Conservation (phyloP, 2,113 vertebrate species). For the Neomonachus schauinslandi region DNA sequence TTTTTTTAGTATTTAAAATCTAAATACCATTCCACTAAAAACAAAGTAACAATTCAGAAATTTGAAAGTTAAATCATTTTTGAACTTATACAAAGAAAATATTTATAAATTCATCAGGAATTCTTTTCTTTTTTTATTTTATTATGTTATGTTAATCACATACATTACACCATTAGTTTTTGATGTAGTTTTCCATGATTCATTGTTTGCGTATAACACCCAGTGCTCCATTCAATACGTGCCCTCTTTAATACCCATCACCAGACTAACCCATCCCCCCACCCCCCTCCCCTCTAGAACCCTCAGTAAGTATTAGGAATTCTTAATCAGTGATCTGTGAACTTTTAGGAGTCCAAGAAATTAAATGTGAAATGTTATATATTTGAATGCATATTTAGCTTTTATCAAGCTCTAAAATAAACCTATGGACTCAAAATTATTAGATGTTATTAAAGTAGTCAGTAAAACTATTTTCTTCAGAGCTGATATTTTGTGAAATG, state of each 20-base stretch:
- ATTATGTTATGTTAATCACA: too few relatives aligned
- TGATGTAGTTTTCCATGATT: too few relatives aligned
- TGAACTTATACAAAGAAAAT: not conserved
- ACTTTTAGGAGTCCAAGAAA: not conserved
- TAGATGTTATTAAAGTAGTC: not conserved
- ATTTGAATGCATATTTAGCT: not conserved
- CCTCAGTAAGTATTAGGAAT: not conserved
- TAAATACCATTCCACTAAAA: not conserved
- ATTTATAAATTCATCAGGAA: not conserved
- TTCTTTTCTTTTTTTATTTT: not conserved
- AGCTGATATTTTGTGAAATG: constrained; percentile 56
- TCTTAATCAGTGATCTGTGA: not conserved
- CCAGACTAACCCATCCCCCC: too few relatives aligned
- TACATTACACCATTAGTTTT: too few relatives aligned
- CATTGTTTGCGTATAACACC: too few relatives aligned
- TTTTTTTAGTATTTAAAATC: not conserved
- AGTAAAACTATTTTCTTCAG: not conserved
- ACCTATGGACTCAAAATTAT: not conserved
- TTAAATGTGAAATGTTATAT: not conserved
- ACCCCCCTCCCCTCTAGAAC: too few relatives aligned
- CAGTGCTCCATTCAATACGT: too few relatives aligned
- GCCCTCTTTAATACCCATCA: too few relatives aligned
- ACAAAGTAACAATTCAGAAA: not conserved
- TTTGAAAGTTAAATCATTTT: constrained; percentile 23
- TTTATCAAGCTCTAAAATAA: not conserved